Evolutionary conservation across 1,140 invertebrate genomes (phyloP).

Genomic region (Pygmarrhopalites habei): DNA sequence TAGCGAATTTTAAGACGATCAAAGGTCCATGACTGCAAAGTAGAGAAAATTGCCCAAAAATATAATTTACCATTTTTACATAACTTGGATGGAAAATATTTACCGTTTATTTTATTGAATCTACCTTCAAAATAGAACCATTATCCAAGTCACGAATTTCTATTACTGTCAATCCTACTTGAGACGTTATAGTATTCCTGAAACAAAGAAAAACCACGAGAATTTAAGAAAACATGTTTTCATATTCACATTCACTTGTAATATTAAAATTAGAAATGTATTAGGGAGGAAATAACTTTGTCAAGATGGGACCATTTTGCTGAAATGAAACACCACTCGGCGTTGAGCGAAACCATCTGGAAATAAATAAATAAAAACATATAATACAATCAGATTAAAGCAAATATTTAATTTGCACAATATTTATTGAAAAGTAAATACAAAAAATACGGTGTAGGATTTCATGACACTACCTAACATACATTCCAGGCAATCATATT

Average conservation of each 20-base stretch:
- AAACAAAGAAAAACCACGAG: too few relatives aligned
- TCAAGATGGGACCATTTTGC: neutral
- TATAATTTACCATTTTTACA: slow-evolving; percentile 3
- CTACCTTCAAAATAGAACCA: slow-evolving; percentile 19
- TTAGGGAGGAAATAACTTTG: too few relatives aligned
- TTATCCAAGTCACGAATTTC: slow-evolving; percentile 29
- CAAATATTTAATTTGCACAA: neutral
- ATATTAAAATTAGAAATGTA: too few relatives aligned
- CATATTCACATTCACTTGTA: too few relatives aligned
- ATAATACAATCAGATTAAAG: neutral
- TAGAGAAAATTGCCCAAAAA: too few relatives aligned
- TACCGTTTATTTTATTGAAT: neutral
- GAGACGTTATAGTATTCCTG: slow-evolving; percentile 22
- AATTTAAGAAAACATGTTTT: neutral
- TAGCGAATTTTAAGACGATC: slow-evolving; percentile 16
- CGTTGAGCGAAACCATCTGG: slow-evolving; percentile 7
- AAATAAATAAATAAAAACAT: neutral
- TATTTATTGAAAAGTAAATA: too few relatives aligned
- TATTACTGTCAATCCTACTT: slow-evolving; percentile 17
- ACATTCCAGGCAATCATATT: too few relatives aligned
- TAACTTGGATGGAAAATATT: neutral
- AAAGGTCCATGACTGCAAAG: slow-evolving; percentile 21
- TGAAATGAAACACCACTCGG: neutral
- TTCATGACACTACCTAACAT: too few relatives aligned
- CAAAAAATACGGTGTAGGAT: too few relatives aligned